Evolutionary conservation across 2,888 invertebrate species (phyloP), one percentile per base, ranked within the genome.

Genomic region (Physocephala rufipes): DNA sequence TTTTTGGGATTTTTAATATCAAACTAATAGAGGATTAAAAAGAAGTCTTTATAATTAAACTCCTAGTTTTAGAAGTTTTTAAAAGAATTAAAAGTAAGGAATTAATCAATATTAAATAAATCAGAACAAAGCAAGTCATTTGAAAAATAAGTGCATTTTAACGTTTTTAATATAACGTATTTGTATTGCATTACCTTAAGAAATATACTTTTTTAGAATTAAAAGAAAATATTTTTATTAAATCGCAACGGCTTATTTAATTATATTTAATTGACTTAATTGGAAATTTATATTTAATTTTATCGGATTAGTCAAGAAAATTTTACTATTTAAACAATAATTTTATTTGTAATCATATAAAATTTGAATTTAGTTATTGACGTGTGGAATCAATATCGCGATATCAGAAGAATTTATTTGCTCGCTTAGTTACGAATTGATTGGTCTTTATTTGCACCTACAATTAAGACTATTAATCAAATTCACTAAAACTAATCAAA

Each of bases 191-290:
- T 55, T 55, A 13, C 36, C 36, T 36, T 9, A 36, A 36, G 36
- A 36, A 36, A 36, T 36, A n/a, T n/a, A n/a, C n/a, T 36, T 9
- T 36, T 36, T 36, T 4, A 36, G 5, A 36, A 36, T 36, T 36
- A 4, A 36, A 36, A 36, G 36, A 36, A 36, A 36, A 4, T 36
- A 36, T 36, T 36, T 36, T 7, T 9, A 36, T 36, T 36, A 36
- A 36, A 36, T 36, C 9, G 36, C 36, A 36, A 36, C 36, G 36
- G 9, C n/a, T n/a, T n/a, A n/a, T 36, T 36, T 7, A 36, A 4
- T 36, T 36, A 36, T 9, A 9, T 36, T 36, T 36, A 7, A 9
- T 36, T 36, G 4, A 73, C 62, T 70, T 67, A 30, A 51, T 68
- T 59, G 67, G 19, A 62, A 62, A 30, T 62, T 21, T 16, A 62